phyloP scores from a whole-genome alignment of 2,888 invertebrate genomes.

The Heliconius ethilla region DNA sequence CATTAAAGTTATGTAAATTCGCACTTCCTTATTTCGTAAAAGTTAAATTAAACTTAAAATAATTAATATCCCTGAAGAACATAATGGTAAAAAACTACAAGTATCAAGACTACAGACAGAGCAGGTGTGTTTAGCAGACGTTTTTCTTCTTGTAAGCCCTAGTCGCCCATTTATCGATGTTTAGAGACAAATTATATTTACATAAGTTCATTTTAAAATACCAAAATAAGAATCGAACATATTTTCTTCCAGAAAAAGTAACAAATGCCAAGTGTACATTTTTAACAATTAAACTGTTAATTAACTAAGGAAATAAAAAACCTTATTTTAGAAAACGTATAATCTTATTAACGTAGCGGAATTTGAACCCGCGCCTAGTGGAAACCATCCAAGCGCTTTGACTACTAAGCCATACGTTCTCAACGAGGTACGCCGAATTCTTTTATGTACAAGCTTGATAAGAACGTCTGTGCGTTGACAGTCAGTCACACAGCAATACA shows the following conservation, averaged over 20 bases:
- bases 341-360: too few species aligned
- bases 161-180: conserved; percentile 39
- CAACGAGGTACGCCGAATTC: too few species aligned
- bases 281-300: neutral
- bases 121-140: conserved; percentile 75
- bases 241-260: neutral
- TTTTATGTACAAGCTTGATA: too few species aligned
- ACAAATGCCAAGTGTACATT: neutral
- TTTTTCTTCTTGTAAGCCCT: conserved; percentile 70
- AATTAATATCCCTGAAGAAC: too few species aligned
- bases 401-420: too few species aligned
- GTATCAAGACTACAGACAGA: conserved; percentile 58
- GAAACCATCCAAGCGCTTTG: too few species aligned
- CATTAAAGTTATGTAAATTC: too few species aligned
- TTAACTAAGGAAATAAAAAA: too few species aligned
- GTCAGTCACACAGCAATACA: neutral
- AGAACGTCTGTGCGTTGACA: neutral
- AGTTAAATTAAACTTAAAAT: too few species aligned
- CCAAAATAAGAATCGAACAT: neutral
- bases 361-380: too few species aligned
- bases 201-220: neutral
- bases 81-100: conserved; percentile 46
- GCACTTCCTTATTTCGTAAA: too few species aligned
- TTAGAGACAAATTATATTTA: conserved; percentile 9
- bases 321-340: too few species aligned